These are phyloP conservation scores for Sebastes schlegelii DNA, from an alignment of 2,113 vertebrate species.

Conservation along the genomic window DNA sequence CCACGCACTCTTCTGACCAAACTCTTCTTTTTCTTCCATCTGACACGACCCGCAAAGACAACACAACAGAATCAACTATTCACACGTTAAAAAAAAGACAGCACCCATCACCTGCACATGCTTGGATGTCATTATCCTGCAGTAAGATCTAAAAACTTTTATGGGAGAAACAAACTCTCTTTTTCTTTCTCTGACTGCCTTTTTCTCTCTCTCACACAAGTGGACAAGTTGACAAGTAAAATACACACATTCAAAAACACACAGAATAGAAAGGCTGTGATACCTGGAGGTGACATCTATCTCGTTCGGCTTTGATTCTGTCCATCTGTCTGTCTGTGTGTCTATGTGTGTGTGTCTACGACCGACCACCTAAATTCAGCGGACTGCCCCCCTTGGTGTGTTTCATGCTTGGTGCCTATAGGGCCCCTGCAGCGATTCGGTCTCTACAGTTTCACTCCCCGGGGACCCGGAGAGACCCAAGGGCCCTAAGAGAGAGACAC, in stretches of 20 bases:
- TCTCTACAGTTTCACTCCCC: conserved; percentile 61
- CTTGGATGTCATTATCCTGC: background rate
- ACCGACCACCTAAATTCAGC: conserved; percentile 53
- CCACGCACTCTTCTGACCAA: conserved; percentile 65
- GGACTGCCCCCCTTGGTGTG: conserved; percentile 18
- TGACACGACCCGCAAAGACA: conserved; percentile 44
- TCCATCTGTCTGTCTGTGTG: conserved; percentile 40
- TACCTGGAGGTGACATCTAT: conserved; percentile 36
- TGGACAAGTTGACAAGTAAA: conserved; percentile 35
- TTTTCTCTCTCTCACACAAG: conserved; percentile 1
- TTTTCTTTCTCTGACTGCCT: background rate
- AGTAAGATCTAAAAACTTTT: conserved; percentile 47
- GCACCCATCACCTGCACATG: conserved; percentile 4
- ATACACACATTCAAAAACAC: conserved; percentile 5
- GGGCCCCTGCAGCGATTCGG: conserved; percentile 68
- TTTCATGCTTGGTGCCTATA: conserved; percentile 65
- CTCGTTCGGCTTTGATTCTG: conserved; percentile 25
- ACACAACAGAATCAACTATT: conserved; percentile 10
- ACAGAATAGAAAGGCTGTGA: conserved; percentile 24
- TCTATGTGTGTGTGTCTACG: background rate
- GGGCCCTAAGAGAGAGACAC: conserved; percentile 24
- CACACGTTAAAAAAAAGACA: conserved; percentile 20
- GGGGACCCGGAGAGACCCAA: conserved; percentile 53
- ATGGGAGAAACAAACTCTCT: conserved; percentile 40
- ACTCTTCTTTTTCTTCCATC: conserved; percentile 62